A percentile compares a stretch with the other conserved stretches of the same genome.
These are phyloP conservation scores for Ramazzottius varieornatus DNA, from an alignment of 2,888 invertebrate species.

Conservation along the genomic window DNA sequence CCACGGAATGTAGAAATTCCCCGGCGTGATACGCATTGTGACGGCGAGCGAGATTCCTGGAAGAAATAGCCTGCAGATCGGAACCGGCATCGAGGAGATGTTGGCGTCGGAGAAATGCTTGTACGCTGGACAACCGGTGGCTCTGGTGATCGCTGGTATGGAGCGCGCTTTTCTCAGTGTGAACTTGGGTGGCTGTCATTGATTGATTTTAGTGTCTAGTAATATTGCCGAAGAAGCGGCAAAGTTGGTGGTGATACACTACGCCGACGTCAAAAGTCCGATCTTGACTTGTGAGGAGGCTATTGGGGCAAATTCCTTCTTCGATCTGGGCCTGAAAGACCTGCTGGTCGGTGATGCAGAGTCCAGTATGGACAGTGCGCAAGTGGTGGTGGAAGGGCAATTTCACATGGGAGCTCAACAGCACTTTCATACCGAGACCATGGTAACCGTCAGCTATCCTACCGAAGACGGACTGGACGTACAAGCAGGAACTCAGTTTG, in stretches of 20 bases:
- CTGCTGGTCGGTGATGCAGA: background rate
- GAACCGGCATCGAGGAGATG: background rate
- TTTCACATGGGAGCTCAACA: conserved; percentile 14
- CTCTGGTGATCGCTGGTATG: conserved; percentile 18
- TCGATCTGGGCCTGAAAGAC: background rate
- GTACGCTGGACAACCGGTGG: conserved; percentile 19
- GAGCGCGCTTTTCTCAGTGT: background rate
- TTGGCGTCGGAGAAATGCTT: conserved; percentile 8
- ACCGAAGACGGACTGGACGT: conserved; percentile 16
- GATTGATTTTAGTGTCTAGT: conserved; percentile 11
- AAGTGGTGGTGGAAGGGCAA: conserved; percentile 11
- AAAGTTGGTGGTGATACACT: conserved; percentile 16
- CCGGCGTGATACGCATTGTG: background rate
- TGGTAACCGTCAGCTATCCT: conserved; percentile 15
- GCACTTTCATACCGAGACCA: conserved; percentile 18
- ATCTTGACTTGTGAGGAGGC: background rate
- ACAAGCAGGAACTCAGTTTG: conserved; percentile 17
- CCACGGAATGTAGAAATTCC: background rate
- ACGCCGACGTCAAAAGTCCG: conserved; percentile 13
- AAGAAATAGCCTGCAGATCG: background rate
- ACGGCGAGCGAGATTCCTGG: background rate
- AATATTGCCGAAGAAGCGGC: conserved; percentile 16
- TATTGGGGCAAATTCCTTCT: background rate
- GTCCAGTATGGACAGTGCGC: background rate
- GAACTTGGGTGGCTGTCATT: background rate